Base-by-base conservation (phyloP, 2,888 invertebrate genomes). In the Erynnis tages region DNA sequence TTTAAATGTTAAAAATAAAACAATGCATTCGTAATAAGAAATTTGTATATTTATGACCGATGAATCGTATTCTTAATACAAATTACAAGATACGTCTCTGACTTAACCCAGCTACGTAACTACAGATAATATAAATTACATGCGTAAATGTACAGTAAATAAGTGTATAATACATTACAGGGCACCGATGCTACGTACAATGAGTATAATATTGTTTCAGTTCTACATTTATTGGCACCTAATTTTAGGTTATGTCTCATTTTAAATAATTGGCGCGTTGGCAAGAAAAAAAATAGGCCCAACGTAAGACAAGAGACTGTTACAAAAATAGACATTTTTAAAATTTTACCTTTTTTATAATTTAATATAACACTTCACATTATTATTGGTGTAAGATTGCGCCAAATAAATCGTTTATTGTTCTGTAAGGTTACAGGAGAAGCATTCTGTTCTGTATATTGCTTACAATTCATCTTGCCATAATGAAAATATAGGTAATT, bases 121-220 rank as follows among this genome's bases (percentile, higher is more conserved):
- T 67, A 73, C 73, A 54, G 48, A 62, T 72, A 73, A 73, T 76
- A 84, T 86, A 85, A 86, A 84, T 84, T 81, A 85, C 67, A 82
- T 68, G 74, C 71, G 68, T 76, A 77, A 67, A 76, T 79, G 66
- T 79, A 76, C 75, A 75, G 58, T 72, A 56, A 66, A 71, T 71
- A 71, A 56, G 65, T 70, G 66, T 80, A 75, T 78, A 69, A 73
- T 76, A 81, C 75, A 79, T 60, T 67, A 62, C 63, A 81, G 82
- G 86, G 84, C 87, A 84, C 84, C 83, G 66, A 67, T 67, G 63
- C 59, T 64, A 55, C 52, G 66, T 62, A 40, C 32, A 60, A 67
- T 76, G 80, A 81, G 79, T 82, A 78, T 76, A 77, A 66, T 52
- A n/a, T n/a, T n/a, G 63, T 63, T 65, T 73, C 71, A 75, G 71